Percentiles rank a stretch among this genome's conserved stretches.
Evolutionary conservation across 2,888 invertebrate genomes (phyloP).

Genomic region (Apomyelois bistriatella): DNA sequence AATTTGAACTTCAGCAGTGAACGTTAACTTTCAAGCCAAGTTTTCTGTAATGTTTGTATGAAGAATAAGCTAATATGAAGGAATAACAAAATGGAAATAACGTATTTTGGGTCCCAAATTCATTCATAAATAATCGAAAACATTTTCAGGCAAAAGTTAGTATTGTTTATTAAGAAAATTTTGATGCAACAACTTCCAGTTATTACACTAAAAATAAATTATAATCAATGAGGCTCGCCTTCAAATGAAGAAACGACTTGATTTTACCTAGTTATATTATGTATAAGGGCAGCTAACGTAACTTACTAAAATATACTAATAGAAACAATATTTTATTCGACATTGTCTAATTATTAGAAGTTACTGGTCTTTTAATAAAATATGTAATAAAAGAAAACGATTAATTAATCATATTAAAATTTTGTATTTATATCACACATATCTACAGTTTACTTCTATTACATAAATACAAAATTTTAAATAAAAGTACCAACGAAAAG

Average conservation of each 20-base stretch:
- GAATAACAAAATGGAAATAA: neutral
- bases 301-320: slow-evolving; percentile 72
- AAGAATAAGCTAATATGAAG: no score
- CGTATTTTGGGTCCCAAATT: slow-evolving; percentile 18
- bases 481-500: slow-evolving; percentile 72
- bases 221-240: slow-evolving; percentile 68
- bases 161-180: slow-evolving; percentile 75
- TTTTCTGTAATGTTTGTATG: no score
- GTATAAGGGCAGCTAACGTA: slow-evolving; percentile 67
- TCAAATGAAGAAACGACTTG: slow-evolving; percentile 56
- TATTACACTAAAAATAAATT: slow-evolving; percentile 76
- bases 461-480: slow-evolving; percentile 82
- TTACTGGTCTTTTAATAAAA: slow-evolving; percentile 71
- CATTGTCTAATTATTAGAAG: slow-evolving; percentile 63
- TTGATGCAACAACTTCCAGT: slow-evolving; percentile 74
- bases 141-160: slow-evolving; percentile 73
- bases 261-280: slow-evolving; percentile 61
- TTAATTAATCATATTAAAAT: slow-evolving; percentile 74
- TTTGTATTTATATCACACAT: slow-evolving; percentile 80
- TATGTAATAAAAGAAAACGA: slow-evolving; percentile 73
- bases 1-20: no score
- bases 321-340: slow-evolving; percentile 69
- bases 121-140: slow-evolving; percentile 49
- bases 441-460: slow-evolving; percentile 80
- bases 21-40: no score